Percentiles rank a stretch among this genome's conserved stretches.
These are phyloP conservation scores for Pristis pectinata DNA, from an alignment of 2,797 vertebrate species.

Conservation along the genomic window DNA sequence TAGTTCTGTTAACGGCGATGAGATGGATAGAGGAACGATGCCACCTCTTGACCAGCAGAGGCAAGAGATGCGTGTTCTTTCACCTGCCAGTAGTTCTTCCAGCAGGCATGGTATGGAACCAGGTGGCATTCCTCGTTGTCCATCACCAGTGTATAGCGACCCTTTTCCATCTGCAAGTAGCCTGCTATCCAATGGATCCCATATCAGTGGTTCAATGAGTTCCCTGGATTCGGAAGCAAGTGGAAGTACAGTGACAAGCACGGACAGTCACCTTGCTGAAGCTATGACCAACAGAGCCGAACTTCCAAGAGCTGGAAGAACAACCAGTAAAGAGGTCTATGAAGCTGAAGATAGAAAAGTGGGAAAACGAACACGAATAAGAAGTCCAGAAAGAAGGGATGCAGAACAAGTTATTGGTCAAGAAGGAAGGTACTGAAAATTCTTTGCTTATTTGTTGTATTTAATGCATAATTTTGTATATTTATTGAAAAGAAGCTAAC, in stretches of 20 bases:
- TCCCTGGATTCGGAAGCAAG: slow-evolving; percentile 71
- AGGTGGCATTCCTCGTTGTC: slow-evolving; percentile 65
- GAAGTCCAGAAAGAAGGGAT: slow-evolving; percentile 59
- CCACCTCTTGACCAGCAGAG: slow-evolving; percentile 47
- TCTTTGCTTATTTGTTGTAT: not conserved
- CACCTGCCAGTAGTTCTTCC: slow-evolving; percentile 63
- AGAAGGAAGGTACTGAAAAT: slow-evolving; percentile 58
- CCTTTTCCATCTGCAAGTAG: slow-evolving; percentile 70
- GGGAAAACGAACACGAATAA: slow-evolving; percentile 61
- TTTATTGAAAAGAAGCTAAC: not conserved
- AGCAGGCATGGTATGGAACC: slow-evolving; percentile 50
- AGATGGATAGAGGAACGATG: slow-evolving; percentile 54
- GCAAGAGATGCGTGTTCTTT: slow-evolving; percentile 55
- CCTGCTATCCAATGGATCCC: slow-evolving; percentile 70
- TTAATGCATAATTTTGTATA: not conserved
- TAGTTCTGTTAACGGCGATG: slow-evolving; percentile 65
- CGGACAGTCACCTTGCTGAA: slow-evolving; percentile 58
- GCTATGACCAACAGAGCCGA: slow-evolving; percentile 50
- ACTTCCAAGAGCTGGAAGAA: slow-evolving; percentile 47
- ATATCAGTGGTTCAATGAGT: slow-evolving; percentile 72
- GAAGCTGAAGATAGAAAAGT: slow-evolving; percentile 62
- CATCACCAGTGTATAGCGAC: slow-evolving; percentile 65
- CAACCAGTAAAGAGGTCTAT: slow-evolving; percentile 37
- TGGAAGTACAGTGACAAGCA: slow-evolving; percentile 65
- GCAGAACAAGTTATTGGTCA: slow-evolving; percentile 59